Evolutionary conservation across 2,113 vertebrate genomes (phyloP), one percentile per base, ranked within the genome.

Genomic region (Galemys pyrenaicus): DNA sequence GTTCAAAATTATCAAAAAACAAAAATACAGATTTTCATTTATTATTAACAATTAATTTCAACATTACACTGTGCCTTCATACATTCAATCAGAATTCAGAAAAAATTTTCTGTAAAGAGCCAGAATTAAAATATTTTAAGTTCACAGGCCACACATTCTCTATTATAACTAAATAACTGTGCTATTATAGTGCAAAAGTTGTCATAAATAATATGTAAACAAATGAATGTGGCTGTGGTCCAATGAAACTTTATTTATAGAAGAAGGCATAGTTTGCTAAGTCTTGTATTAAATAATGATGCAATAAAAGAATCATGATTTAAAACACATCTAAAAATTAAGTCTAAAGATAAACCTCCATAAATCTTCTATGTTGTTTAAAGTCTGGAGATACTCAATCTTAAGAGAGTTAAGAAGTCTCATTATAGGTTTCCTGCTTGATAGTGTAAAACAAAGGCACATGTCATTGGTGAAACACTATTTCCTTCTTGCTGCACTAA

Each of bases 251-350:
- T 96, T 82, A 82, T 92, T 60, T 79, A 71, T 7, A 73, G n/a
- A 93, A 73, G n/a, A 93, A 70, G 49, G 39, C 13, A 24, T 60
- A 77, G 64, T 70, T 81, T 94, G 37, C 37, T 80, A 13, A 92
- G 9, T 28, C 44, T 35, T 94, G 10, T 56, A 77, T 92, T 94
- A 89, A 92, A 64, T 81, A 89, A 95, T 75, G 39, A 92, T 92
- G 67, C 89, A 81, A 94, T 89, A 89, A 94, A 92, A 28, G 41
- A 20, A 68, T 77, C 37, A 28, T 85, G 44, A 92, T 75, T 75
- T 65, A 85, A 91, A 94, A 75, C 32, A 90, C 30, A 82, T 74
- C 51, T 64, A 73, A 95, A 95, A 86, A 39, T 67, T 70, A 70
- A 77, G 82, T 82, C 30, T 77, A 60, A 54, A 93, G 44, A 82